phyloP scores from a whole-genome alignment of 1,140 invertebrate species.

The Brachionus manjavacas region DNA sequence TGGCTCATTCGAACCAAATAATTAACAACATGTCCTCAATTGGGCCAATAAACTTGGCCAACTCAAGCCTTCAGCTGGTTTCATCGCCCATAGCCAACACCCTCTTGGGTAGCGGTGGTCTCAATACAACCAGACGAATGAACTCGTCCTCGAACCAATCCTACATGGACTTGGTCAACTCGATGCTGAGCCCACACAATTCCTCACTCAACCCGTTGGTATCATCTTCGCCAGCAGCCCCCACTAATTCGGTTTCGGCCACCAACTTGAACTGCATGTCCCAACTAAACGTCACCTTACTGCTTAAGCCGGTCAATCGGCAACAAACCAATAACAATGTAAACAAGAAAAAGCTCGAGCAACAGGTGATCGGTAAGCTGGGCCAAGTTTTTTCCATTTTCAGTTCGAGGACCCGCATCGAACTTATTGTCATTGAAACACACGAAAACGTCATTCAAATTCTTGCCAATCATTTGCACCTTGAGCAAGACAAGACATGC shows the following conservation, averaged over 20 bases:
- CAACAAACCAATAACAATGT: neutral
- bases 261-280: neutral
- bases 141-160: neutral
- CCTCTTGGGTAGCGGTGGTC: neutral
- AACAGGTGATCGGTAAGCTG: neutral
- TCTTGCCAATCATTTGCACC: conserved; percentile 2
- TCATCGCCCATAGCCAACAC: neutral
- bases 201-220: neutral
- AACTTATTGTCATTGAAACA: conserved; percentile 2
- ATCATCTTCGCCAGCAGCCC: neutral
- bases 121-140: neutral
- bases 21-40: neutral
- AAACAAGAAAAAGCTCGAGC: neutral
- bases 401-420: conserved; percentile 16
- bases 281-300: conserved; percentile 14
- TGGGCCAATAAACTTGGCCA: neutral
- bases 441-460: conserved; percentile 14
- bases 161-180: neutral
- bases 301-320: neutral
- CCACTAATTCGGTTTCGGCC: neutral
- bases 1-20: neutral
- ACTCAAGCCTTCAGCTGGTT: neutral
- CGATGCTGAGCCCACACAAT: neutral
- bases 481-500: neutral
- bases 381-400: neutral